Conservation (phyloP, 2,797 vertebrate species). For the Choloepus didactylus region DNA sequence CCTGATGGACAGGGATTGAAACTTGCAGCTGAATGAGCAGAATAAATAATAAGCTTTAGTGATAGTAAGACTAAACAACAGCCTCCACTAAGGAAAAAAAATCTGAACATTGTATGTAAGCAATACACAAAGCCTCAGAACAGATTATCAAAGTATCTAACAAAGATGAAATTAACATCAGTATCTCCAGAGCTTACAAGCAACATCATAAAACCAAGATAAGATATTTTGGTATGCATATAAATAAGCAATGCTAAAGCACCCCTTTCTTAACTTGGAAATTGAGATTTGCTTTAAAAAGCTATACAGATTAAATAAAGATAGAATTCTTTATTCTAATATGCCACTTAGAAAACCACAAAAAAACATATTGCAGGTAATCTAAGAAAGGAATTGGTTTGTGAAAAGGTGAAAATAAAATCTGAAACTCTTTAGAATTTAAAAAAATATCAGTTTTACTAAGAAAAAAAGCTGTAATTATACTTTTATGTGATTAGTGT, state of each 20-base stretch:
- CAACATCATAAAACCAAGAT: constrained; percentile 76
- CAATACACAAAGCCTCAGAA: constrained; percentile 82
- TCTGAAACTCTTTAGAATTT: constrained; percentile 31
- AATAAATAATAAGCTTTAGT: constrained; percentile 83
- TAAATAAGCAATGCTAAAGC: constrained; percentile 75
- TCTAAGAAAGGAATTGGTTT: constrained; percentile 68
- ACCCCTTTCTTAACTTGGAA: constrained; percentile 81
- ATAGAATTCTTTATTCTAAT: constrained; percentile 74
- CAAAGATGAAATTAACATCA: constrained; percentile 85
- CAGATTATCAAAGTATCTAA: constrained; percentile 84
- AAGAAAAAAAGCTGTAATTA: not conserved
- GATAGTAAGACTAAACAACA: constrained; percentile 81
- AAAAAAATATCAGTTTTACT: constrained; percentile 4
- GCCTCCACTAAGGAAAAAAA: constrained; percentile 66
- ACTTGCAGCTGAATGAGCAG: constrained; percentile 82
- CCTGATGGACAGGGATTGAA: constrained; percentile 77
- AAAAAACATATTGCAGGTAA: constrained; percentile 63
- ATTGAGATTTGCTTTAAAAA: constrained; percentile 81
- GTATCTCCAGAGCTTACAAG: constrained; percentile 82
- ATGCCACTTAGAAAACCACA: constrained; percentile 64
- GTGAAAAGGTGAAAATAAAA: constrained; percentile 48
- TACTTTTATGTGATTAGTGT: not conserved
- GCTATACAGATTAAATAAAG: constrained; percentile 77
- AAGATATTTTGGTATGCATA: constrained; percentile 76
- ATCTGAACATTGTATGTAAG: constrained; percentile 73